Evolutionary conservation across 2,888 invertebrate species (phyloP).

Genomic region (Nezara viridula): DNA sequence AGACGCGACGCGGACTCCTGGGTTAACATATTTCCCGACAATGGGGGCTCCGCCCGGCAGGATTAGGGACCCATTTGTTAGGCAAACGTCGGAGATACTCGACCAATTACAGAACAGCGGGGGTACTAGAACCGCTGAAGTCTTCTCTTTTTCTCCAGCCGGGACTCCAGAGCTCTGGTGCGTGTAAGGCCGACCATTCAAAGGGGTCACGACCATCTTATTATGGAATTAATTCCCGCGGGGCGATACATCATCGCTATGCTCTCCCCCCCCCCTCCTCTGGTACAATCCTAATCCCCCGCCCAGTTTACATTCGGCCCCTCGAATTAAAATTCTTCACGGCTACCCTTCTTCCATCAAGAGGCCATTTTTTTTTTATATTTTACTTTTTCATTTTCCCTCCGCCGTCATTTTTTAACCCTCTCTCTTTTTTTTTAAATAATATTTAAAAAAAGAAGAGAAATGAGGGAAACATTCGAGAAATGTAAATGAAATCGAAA

Average conservation of each 20-base stretch:
- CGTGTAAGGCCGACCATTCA: constrained; percentile 42
- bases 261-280: not conserved
- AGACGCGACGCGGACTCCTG: not conserved
- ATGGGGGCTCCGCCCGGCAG: not conserved
- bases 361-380: constrained; percentile 36
- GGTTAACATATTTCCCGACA: not conserved
- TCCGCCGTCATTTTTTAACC: not conserved
- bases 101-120: constrained; percentile 53
- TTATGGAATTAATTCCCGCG: constrained; percentile 58
- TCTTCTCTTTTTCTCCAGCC: constrained; percentile 37
- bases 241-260: constrained; percentile 55
- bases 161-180: not conserved
- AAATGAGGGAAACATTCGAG: not conserved
- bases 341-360: constrained; percentile 52
- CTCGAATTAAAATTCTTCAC: constrained; percentile 57
- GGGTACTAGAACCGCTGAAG: not conserved
- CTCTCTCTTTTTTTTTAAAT: not conserved
- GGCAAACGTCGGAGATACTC: not conserved
- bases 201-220: constrained; percentile 59
- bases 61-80: constrained; percentile 2
- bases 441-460: not conserved
- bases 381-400: constrained; percentile 32
- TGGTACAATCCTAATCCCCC: constrained; percentile 14
- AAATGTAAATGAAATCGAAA: not conserved
- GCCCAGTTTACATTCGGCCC: constrained; percentile 55